A percentile compares a stretch with the other conserved stretches of the same genome.
phyloP scores from a whole-genome alignment of 2,113 vertebrate species.

The Phalacrocorax brasilianus region DNA sequence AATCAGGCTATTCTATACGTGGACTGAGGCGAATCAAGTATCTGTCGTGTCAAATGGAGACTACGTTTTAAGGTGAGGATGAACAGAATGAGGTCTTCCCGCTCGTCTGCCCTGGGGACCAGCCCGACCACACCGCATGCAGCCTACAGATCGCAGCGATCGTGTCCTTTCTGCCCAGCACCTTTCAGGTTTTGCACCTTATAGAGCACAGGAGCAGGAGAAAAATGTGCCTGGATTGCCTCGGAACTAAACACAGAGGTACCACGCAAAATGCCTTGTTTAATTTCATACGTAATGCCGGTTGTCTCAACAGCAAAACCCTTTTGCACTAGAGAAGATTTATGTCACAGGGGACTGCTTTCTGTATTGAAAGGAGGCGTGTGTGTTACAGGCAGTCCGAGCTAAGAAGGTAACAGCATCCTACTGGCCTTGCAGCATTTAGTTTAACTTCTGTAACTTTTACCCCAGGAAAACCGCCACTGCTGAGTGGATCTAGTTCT shows the following conservation, averaged over 20 bases:
- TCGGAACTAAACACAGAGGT: neutral
- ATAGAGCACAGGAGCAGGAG: too few relatives aligned
- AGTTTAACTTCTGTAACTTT: neutral
- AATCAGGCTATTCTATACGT: neutral
- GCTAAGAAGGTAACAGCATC: neutral
- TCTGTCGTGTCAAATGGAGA: neutral
- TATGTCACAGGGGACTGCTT: neutral
- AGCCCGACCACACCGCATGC: accelerated
- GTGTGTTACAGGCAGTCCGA: accelerated
- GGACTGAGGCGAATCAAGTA: neutral
- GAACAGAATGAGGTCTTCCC: neutral
- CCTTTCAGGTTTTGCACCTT: neutral
- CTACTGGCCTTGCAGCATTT: neutral
- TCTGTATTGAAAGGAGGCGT: accelerated
- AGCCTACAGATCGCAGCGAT: accelerated
- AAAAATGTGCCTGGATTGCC: neutral
- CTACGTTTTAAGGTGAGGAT: neutral
- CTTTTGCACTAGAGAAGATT: neutral
- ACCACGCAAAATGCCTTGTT: neutral
- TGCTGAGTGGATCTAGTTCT: neutral
- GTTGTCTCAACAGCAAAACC: neutral
- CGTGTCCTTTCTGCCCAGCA: neutral
- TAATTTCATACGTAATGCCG: accelerated
- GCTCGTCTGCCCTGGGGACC: neutral
- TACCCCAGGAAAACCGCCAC: neutral